Conservation (phyloP, 2,797 vertebrate genomes). For the Neosilurus mollespiculum region DNA sequence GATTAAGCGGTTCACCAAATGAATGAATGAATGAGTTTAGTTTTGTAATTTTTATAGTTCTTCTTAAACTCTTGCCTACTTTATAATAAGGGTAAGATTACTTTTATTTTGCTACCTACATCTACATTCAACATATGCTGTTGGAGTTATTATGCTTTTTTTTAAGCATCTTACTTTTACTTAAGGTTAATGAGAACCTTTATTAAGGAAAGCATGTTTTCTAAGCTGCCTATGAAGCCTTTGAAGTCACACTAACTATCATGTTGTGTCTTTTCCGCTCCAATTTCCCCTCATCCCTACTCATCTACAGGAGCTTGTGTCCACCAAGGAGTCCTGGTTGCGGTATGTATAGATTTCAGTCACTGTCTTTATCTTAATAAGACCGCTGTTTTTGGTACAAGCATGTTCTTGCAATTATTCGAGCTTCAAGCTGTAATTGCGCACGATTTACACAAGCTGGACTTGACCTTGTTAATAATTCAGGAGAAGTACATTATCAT, state of each 20-base stretch:
- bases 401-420: conserved; percentile 3
- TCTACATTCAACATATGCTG: neutral
- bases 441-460: conserved; percentile 48
- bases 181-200: neutral
- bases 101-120: neutral
- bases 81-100: neutral
- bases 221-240: neutral
- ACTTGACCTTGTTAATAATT: conserved; percentile 64
- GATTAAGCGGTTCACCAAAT: too few species aligned
- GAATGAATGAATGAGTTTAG: too few species aligned
- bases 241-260: conserved; percentile 6
- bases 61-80: neutral
- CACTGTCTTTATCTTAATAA: conserved; percentile 17
- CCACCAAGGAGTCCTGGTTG: conserved; percentile 67
- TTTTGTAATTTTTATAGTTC: neutral
- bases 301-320: conserved; percentile 67
- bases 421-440: conserved; percentile 43
- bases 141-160: neutral
- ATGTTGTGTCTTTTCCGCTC: conserved; percentile 19
- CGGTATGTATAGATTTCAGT: conserved; percentile 65
- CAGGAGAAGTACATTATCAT: conserved; percentile 50
- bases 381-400: conserved; percentile 30
- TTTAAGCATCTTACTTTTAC: neutral
- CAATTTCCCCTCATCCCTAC: conserved; percentile 7
- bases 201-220: neutral